phyloP scores from a whole-genome alignment of 64 coral and sea anemone species.

The Trachythela sp. region DNA sequence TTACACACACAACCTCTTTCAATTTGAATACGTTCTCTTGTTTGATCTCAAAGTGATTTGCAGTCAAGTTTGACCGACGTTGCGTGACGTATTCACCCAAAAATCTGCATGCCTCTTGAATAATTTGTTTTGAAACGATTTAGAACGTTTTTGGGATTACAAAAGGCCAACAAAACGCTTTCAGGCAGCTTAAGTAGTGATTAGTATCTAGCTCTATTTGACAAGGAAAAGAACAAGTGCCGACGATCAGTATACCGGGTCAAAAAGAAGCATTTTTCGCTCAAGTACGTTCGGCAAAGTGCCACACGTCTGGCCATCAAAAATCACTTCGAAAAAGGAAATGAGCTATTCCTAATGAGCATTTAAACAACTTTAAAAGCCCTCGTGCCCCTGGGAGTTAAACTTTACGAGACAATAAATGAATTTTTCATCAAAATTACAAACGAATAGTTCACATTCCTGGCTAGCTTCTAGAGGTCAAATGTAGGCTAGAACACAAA shows the following conservation, averaged over 20 bases:
- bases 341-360: neutral
- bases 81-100: neutral
- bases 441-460: neutral
- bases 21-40: neutral
- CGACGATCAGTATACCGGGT: neutral
- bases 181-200: neutral
- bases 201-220: neutral
- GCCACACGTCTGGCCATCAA: neutral
- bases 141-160: neutral
- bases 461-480: neutral
- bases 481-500: neutral
- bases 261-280: neutral
- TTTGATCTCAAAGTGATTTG: neutral
- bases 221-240: neutral
- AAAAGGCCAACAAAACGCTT: neutral
- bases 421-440: neutral
- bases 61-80: neutral
- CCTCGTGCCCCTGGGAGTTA: neutral
- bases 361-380: neutral
- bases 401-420: neutral
- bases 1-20: neutral
- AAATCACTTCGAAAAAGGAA: neutral
- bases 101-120: neutral
- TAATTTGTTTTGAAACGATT: slow-evolving; percentile 5
- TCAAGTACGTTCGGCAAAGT: neutral